Evolutionary conservation across 2,797 vertebrate genomes (phyloP).

Genomic region (Chelon auratus): DNA sequence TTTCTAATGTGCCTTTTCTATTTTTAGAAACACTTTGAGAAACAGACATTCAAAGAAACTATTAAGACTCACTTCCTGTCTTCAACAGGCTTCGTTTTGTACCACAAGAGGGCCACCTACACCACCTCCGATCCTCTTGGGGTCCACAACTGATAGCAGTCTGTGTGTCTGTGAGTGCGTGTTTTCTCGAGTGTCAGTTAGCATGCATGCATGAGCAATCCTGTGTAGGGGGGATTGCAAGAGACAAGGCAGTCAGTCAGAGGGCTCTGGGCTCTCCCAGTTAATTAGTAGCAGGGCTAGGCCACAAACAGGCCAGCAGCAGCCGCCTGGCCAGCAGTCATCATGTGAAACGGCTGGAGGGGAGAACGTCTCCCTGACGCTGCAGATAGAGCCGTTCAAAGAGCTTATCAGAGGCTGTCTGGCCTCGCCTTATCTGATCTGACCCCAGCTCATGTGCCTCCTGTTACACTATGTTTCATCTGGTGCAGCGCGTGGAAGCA

Average conservation of each 20-base stretch:
- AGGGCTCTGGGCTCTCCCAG: slow-evolving; percentile 71
- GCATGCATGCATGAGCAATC: slow-evolving; percentile 79
- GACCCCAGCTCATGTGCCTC: slow-evolving; percentile 77
- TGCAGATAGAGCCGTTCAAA: slow-evolving; percentile 84
- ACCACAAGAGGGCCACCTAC: slow-evolving; percentile 82
- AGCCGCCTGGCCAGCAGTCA: slow-evolving; percentile 60
- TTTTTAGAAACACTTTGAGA: not conserved
- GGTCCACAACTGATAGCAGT: slow-evolving; percentile 66
- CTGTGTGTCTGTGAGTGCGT: slow-evolving; percentile 57
- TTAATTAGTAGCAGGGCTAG: slow-evolving; percentile 80
- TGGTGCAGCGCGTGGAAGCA: slow-evolving; percentile 48
- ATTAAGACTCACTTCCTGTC: not conserved
- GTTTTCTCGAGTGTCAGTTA: slow-evolving; percentile 64
- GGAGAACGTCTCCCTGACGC: slow-evolving; percentile 73
- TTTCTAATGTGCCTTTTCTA: not conserved
- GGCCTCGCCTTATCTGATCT: slow-evolving; percentile 82
- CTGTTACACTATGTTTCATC: slow-evolving; percentile 73
- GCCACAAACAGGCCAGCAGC: slow-evolving; percentile 74
- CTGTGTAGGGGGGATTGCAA: slow-evolving; percentile 54
- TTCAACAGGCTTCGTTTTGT: slow-evolving; percentile 27
- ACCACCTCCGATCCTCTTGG: slow-evolving; percentile 67
- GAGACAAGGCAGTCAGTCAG: slow-evolving; percentile 79
- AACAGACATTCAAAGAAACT: not conserved
- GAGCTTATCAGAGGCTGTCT: slow-evolving; percentile 81
- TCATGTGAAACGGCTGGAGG: slow-evolving; percentile 79